These are phyloP conservation scores for Heliconius hortense DNA, from an alignment of 2,888 invertebrate genomes.

Conservation along the genomic window DNA sequence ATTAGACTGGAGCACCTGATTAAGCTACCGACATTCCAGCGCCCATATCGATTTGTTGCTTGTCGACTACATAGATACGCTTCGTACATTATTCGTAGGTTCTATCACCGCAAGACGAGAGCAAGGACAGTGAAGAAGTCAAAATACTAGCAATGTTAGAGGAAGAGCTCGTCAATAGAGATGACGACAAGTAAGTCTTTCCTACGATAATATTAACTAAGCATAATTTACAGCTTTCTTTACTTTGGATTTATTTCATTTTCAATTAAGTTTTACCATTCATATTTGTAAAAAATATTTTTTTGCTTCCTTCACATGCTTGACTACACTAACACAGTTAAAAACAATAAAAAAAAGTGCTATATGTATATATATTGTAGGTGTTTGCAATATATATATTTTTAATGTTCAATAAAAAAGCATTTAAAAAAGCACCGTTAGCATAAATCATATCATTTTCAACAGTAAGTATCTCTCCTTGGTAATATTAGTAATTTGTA, in stretches of 20 bases:
- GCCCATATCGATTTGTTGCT: constrained; percentile 63
- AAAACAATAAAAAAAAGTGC: neutral
- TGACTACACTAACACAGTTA: constrained; percentile 18
- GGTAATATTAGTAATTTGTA: constrained; percentile 35
- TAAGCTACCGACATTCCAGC: constrained; percentile 47
- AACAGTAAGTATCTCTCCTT: neutral
- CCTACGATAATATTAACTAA: constrained; percentile 21
- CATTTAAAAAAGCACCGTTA: neutral
- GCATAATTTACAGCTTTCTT: neutral
- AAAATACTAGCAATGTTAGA: constrained; percentile 88
- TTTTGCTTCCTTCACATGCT: constrained; percentile 50
- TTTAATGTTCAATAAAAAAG: neutral
- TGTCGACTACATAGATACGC: constrained; percentile 70
- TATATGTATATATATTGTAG: too few relatives aligned
- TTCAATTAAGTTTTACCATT: constrained; percentile 26
- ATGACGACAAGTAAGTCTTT: constrained; percentile 88
- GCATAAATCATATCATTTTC: neutral
- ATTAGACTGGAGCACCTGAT: constrained; percentile 44
- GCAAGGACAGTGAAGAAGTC: constrained; percentile 85
- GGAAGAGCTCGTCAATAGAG: constrained; percentile 92
- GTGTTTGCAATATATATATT: neutral
- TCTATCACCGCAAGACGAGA: constrained; percentile 74
- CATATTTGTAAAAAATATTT: constrained; percentile 23
- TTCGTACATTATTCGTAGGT: constrained; percentile 75
- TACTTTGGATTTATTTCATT: neutral